Evolutionary conservation across 2,113 vertebrate genomes (phyloP), one percentile per base, ranked within the genome.

Genomic region (Parotia lawesii): DNA sequence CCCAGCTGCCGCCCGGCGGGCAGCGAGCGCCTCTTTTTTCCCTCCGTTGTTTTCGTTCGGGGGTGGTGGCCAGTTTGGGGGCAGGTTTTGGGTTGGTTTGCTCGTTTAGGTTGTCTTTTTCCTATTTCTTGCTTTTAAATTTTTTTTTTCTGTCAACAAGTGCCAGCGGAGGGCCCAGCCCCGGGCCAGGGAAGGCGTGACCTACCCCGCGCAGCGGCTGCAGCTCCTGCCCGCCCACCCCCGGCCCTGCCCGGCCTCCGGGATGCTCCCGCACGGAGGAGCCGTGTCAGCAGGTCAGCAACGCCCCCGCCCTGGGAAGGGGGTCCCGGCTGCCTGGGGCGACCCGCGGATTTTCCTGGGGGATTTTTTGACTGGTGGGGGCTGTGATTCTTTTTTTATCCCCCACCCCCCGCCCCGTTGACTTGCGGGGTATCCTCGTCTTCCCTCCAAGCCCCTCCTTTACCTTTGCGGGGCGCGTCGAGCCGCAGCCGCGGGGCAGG

Each of bases 131-230:
- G 19, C 14, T 37, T 50, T 28, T 37, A 22, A 22, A 15, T 29
- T 85, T 66, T 67, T 47, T 38, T 21, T 65, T 45, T 57, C 24
- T 65, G 33, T 35, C 40, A 65, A 72, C 54, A n/a, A 70, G 82
- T 91, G 95, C 96, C 91, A 76, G 79, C 81, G 83, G 83, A 86
- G 91, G 74, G 91, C 20, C 33, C 21, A 4, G 70, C 62, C 28
- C 24, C 8, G 12, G 72, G 31, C 20, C 28, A 5, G 62, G 70
- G 37, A 70, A 74, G 56, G 85, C 18, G 47, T 77, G 17, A 64
- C 54, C 51, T 14, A 6, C 24, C n/a, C 84, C 12, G 56, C 64
- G 56, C 65, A 62, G 56, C 23, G 54, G 38, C 64, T 47, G 54
- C 64, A 19, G 38, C n/a, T 56, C 20, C 65, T 71, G 74, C 66